A percentile compares a stretch with the other conserved stretches of the same genome.
These are phyloP conservation scores for Cheilosia urbana DNA, from an alignment of 2,888 invertebrate genomes.

Conservation along the genomic window DNA sequence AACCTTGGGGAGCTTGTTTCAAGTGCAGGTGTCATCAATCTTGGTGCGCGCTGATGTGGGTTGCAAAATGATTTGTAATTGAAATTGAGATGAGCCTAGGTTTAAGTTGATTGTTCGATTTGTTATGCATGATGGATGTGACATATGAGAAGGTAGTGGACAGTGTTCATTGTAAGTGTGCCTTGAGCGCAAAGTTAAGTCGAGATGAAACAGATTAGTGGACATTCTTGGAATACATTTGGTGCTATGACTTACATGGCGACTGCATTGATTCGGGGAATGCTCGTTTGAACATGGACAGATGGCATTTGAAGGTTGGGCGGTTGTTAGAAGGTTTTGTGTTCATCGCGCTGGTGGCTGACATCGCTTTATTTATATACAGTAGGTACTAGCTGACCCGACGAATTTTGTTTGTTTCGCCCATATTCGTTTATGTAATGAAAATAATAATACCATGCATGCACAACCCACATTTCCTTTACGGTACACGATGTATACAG, in stretches of 20 bases:
- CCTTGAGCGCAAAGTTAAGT: constrained; percentile 22
- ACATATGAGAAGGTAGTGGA: constrained; percentile 7
- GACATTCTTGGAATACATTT: constrained; percentile 17
- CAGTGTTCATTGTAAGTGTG: background rate
- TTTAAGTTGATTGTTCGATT: constrained; percentile 32
- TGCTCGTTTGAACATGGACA: background rate
- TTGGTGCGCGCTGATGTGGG: background rate
- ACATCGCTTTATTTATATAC: no score
- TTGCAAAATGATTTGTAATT: constrained; percentile 39
- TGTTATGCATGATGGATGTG: constrained; percentile 39
- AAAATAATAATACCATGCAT: no score
- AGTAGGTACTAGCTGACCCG: no score
- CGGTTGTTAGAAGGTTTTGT: background rate
- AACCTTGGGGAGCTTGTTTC: constrained; percentile 38
- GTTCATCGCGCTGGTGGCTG: background rate
- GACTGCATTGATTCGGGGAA: background rate
- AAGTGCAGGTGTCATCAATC: constrained; percentile 66
- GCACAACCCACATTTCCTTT: no score
- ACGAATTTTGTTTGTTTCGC: no score
- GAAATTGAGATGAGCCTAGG: constrained; percentile 37
- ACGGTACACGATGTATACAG: no score
- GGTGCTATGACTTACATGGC: background rate
- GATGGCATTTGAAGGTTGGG: background rate
- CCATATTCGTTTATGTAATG: no score
- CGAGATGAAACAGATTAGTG: background rate